Percentiles rank a stretch among this genome's conserved stretches.
These are phyloP conservation scores for Ibidorhyncha struthersii DNA, from an alignment of 2,113 vertebrate genomes.

Conservation along the genomic window DNA sequence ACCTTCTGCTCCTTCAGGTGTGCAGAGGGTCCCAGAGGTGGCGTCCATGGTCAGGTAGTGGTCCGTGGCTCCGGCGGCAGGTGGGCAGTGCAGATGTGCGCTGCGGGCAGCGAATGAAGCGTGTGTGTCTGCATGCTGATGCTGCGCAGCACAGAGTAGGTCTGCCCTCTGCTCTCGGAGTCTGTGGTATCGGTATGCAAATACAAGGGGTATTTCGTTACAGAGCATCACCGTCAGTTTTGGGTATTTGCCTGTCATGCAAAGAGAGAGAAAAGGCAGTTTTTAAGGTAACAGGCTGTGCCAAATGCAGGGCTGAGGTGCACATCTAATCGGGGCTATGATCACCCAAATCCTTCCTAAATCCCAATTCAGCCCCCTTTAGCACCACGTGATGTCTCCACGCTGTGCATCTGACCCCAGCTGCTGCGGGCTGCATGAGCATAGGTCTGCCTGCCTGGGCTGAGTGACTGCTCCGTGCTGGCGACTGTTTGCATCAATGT, in stretches of 20 bases:
- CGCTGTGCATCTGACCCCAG: fast-evolving
- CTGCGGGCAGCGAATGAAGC: not conserved
- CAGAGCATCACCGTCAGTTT: not conserved
- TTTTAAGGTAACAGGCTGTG: not conserved
- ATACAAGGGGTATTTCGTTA: not conserved
- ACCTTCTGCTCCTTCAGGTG: not conserved
- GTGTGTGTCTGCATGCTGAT: not conserved
- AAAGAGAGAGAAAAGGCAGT: not conserved
- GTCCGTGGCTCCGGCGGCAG: fast-evolving
- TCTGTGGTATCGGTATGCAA: not conserved
- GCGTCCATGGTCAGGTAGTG: not conserved
- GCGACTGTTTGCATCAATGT: not conserved
- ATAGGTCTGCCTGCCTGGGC: too few relatives aligned
- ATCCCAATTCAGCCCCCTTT: not conserved
- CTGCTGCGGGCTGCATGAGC: not conserved
- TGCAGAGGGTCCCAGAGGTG: not conserved
- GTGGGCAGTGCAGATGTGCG: not conserved
- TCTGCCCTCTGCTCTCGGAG: fast-evolving
- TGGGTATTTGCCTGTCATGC: not conserved
- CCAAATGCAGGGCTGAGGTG: not conserved
- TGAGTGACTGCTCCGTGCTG: not conserved
- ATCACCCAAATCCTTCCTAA: not conserved
- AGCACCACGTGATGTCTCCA: not conserved
- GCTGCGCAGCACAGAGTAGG: not conserved
- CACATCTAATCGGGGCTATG: not conserved